Evolutionary conservation across 2,888 invertebrate genomes (phyloP), one percentile per base, ranked within the genome.

Genomic region (Agrotis exclamationis): DNA sequence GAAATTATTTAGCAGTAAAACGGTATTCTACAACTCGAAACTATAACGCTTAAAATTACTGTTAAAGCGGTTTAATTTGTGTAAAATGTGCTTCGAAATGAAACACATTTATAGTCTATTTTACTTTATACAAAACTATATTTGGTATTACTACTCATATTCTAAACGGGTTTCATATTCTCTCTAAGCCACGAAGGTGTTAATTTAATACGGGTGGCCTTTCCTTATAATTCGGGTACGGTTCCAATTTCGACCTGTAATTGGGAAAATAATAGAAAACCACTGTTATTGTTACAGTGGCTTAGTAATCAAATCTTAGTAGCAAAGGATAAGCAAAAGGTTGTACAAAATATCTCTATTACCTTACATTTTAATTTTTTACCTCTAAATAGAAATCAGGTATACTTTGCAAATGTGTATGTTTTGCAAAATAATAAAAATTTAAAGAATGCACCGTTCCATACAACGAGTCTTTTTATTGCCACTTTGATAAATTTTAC

Each of bases 261-360:
- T 74, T 59, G 62, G 58, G 44, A 45, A 70, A 74, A 59, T 63
- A 74, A 69, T 74, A 51, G 58, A 63, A 69, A 69, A 69, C 48
- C 28, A 59, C 53, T 20, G 45, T 28, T 63, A 22, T 63, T 69
- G 63, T 44, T 48, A 58, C 33, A 33, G 39, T 14, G 13, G 48
- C 48, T 73, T 67, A 22, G 62, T 51, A 28, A 60, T 56, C 28
- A 48, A 57, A 62, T 62, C 4, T 28, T 18, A 22, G 24, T 68
- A 57, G 4, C 33, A 2, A 65, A 48, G 7, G 54, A 47, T 54
- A 33, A 51, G 33, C 7, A n/a, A 56, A 50, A 39, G 39, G 39
- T 39, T 39, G 39, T 1, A 51, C 16, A 2, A 20, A 51, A 62
- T 53, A 51, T 28, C 20, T 9, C 39, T 39, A 39, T 39, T 39